Conservation (phyloP, 2,113 vertebrate species). For the Phrynocephalus versicolor region DNA sequence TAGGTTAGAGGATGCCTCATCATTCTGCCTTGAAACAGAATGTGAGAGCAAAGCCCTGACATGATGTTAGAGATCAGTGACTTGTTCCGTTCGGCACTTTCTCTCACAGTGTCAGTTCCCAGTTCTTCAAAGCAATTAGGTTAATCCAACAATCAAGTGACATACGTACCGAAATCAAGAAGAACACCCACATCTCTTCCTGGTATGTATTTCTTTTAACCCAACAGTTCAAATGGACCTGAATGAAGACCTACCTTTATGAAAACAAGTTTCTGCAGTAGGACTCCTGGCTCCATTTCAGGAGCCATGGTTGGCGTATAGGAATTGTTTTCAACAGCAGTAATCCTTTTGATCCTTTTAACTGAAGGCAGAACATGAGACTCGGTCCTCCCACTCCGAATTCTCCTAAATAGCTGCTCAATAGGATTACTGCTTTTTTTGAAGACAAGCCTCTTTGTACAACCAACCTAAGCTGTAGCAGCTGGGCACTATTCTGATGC, state of each 20-base stretch:
- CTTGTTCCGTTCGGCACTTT: background rate
- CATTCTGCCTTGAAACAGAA: background rate
- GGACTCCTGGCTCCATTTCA: background rate
- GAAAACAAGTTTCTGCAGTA: background rate
- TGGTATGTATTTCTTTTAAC: background rate
- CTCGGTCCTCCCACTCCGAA: background rate
- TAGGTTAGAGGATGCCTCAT: background rate
- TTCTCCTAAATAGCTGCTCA: background rate
- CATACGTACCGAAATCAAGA: background rate
- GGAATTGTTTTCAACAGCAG: background rate
- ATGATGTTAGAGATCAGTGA: background rate
- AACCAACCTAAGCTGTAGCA: background rate
- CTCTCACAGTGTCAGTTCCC: background rate
- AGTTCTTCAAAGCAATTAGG: background rate
- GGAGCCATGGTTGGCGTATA: background rate
- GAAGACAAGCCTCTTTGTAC: background rate
- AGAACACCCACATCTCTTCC: background rate
- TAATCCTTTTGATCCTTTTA: constrained; percentile 5
- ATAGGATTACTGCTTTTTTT: background rate
- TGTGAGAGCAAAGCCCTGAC: background rate
- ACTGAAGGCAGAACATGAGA: background rate
- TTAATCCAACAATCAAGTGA: background rate
- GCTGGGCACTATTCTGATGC: background rate
- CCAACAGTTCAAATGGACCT: background rate
- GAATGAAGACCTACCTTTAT: background rate